Evolutionary conservation across 2,797 vertebrate genomes (phyloP).

Genomic region (Allobates femoralis): DNA sequence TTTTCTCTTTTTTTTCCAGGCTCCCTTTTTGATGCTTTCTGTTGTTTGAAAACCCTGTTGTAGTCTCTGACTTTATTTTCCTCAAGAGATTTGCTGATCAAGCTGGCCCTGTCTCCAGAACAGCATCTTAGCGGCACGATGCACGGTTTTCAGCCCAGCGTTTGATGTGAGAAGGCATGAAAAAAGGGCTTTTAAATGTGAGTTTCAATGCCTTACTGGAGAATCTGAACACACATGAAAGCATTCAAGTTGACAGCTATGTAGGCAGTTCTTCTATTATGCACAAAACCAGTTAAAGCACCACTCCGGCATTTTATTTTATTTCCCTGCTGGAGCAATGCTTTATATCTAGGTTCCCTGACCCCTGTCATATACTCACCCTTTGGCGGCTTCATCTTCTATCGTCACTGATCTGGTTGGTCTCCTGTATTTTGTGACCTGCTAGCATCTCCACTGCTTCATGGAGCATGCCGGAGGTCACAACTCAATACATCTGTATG

Average conservation of each 20-base stretch:
- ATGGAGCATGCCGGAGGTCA: too few relatives aligned
- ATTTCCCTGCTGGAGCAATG: too few relatives aligned
- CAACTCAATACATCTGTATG: too few relatives aligned
- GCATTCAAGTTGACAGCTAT: slow-evolving; percentile 60
- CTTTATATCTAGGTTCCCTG: too few relatives aligned
- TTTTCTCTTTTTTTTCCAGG: slow-evolving; percentile 65
- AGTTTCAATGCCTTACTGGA: slow-evolving; percentile 62
- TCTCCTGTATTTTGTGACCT: too few relatives aligned
- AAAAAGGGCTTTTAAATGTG: slow-evolving; percentile 62
- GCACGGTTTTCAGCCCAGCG: slow-evolving; percentile 54
- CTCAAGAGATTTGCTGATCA: slow-evolving; percentile 67
- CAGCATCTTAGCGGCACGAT: slow-evolving; percentile 60
- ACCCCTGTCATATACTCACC: too few relatives aligned
- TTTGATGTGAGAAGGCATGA: slow-evolving; percentile 66
- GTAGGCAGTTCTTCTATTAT: slow-evolving; percentile 59
- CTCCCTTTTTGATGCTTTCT: slow-evolving; percentile 67
- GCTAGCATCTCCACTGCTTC: too few relatives aligned
- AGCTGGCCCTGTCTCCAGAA: slow-evolving; percentile 65
- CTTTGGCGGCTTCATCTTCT: too few relatives aligned
- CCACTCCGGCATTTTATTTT: too few relatives aligned
- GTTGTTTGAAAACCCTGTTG: slow-evolving; percentile 58
- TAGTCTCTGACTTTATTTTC: slow-evolving; percentile 58
- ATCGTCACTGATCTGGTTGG: too few relatives aligned
- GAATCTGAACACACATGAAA: slow-evolving; percentile 64
- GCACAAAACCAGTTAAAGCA: slow-evolving; percentile 54